These are phyloP conservation scores for Isurus oxyrinchus DNA, from an alignment of 2,113 vertebrate species.

Conservation along the genomic window DNA sequence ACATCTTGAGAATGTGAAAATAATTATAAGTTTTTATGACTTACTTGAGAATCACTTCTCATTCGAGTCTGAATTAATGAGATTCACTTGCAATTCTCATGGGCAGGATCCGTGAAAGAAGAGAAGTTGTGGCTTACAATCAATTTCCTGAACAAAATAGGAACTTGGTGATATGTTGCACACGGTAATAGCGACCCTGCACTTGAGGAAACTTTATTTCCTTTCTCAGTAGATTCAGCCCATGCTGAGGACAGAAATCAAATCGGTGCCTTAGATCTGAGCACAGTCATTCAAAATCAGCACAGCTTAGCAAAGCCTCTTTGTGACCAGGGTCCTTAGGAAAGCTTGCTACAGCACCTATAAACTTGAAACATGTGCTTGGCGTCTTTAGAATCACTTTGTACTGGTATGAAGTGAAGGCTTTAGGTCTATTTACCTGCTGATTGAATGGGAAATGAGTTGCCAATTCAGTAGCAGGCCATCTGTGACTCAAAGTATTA, in stretches of 20 bases:
- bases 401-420: conserved; percentile 57
- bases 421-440: conserved; percentile 68
- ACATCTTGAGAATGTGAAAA: not conserved
- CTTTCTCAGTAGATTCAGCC: conserved; percentile 14
- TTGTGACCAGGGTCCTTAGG: conserved; percentile 60
- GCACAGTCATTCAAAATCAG: conserved; percentile 76
- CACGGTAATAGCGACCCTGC: not conserved
- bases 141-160: conserved; percentile 17
- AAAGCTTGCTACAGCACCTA: conserved; percentile 53
- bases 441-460: conserved; percentile 64
- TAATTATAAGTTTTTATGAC: not conserved
- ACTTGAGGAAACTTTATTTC: conserved; percentile 17
- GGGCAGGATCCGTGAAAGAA: not conserved
- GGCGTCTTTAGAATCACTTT: conserved; percentile 57
- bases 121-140: not conserved
- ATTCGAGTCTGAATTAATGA: not conserved
- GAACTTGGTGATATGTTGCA: conserved; percentile 3
- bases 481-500: conserved; percentile 73
- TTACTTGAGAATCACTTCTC: not conserved
- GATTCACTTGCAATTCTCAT: not conserved
- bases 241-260: conserved; percentile 7
- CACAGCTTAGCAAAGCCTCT: conserved; percentile 71
- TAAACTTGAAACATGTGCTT: conserved; percentile 63
- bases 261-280: conserved; percentile 62
- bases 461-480: conserved; percentile 69